phyloP scores from a whole-genome alignment of 1,140 invertebrate species.

The Hyles euphorbiae region DNA sequence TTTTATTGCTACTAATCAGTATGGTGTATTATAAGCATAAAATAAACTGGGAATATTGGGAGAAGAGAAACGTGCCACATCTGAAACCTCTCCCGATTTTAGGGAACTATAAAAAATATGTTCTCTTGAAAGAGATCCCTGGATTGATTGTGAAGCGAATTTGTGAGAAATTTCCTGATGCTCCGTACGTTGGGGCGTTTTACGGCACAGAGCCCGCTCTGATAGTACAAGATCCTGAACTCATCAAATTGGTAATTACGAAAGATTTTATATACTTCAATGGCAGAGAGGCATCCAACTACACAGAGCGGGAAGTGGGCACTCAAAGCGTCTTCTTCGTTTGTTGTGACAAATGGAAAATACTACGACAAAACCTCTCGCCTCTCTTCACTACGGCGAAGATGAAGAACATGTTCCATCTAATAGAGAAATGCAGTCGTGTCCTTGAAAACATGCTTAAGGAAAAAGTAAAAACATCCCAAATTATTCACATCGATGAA shows the following conservation, averaged over 20 bases:
- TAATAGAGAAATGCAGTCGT: slow-evolving; percentile 7
- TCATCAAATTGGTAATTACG: slow-evolving; percentile 5
- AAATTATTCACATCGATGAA: not conserved
- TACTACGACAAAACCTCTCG: slow-evolving; percentile 8
- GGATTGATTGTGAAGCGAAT: slow-evolving; percentile 1
- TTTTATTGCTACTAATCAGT: not conserved
- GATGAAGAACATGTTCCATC: slow-evolving; percentile 13
- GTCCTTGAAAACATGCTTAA: slow-evolving; percentile 6
- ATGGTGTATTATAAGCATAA: slow-evolving; percentile 1
- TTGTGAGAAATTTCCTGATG: slow-evolving; percentile 9
- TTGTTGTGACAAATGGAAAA: slow-evolving; percentile 9
- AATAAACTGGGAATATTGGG: slow-evolving; percentile 9
- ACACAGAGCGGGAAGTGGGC: not conserved
- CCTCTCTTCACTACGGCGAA: slow-evolving; percentile 11
- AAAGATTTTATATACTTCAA: slow-evolving; percentile 10
- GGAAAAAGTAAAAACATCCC: not conserved
- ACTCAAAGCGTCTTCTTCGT: slow-evolving; percentile 10
- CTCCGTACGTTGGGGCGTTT: slow-evolving; percentile 9
- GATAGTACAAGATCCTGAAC: slow-evolving; percentile 8
- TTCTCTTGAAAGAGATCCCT: slow-evolving; percentile 1
- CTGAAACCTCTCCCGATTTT: slow-evolving; percentile 7
- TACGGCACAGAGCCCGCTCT: slow-evolving; percentile 10
- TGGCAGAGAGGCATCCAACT: slow-evolving; percentile 3
- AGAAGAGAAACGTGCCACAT: slow-evolving; percentile 9
- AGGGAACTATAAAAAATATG: slow-evolving; percentile 10